Percentiles rank a stretch among this genome's conserved stretches.
Evolutionary conservation across 2,888 invertebrate species (phyloP).

Genomic region (Apeira syringaria): DNA sequence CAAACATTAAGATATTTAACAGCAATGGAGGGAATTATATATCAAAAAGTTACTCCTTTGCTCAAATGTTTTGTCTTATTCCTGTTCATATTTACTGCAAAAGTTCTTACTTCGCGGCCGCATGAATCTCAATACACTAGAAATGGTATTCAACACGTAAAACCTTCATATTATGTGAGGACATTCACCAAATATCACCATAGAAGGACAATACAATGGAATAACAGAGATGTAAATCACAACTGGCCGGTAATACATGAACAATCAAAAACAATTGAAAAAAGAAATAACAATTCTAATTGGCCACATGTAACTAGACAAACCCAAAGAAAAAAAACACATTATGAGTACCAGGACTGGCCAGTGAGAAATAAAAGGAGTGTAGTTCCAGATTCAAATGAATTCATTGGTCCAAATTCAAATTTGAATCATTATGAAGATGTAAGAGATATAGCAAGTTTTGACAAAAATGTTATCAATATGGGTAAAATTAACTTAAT

Average conservation of each 20-base stretch:
- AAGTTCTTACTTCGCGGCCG: slow-evolving; percentile 71
- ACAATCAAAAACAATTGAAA: slow-evolving; percentile 49
- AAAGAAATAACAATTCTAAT: slow-evolving; percentile 44
- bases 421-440: slow-evolving; percentile 47
- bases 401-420: slow-evolving; percentile 42
- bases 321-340: neutral
- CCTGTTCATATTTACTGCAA: slow-evolving; percentile 75
- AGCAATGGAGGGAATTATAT: slow-evolving; percentile 64
- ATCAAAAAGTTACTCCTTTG: slow-evolving; percentile 66
- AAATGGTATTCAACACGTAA: slow-evolving; percentile 65
- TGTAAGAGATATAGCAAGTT: slow-evolving; percentile 40
- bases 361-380: slow-evolving; percentile 56
- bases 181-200: slow-evolving; percentile 78
- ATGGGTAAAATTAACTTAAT: slow-evolving; percentile 47
- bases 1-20: slow-evolving; percentile 10
- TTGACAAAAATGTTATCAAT: slow-evolving; percentile 46
- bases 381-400: slow-evolving; percentile 52
- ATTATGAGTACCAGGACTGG: slow-evolving; percentile 31
- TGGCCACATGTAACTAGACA: slow-evolving; percentile 16
- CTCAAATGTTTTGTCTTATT: slow-evolving; percentile 74
- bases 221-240: slow-evolving; percentile 52
- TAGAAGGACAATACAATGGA: slow-evolving; percentile 69
- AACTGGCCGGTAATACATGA: slow-evolving; percentile 53
- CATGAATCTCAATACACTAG: slow-evolving; percentile 62
- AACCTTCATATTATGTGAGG: slow-evolving; percentile 70